Evolutionary conservation across 2,888 invertebrate genomes (phyloP).

Genomic region (Chamaedrilus cognettii): DNA sequence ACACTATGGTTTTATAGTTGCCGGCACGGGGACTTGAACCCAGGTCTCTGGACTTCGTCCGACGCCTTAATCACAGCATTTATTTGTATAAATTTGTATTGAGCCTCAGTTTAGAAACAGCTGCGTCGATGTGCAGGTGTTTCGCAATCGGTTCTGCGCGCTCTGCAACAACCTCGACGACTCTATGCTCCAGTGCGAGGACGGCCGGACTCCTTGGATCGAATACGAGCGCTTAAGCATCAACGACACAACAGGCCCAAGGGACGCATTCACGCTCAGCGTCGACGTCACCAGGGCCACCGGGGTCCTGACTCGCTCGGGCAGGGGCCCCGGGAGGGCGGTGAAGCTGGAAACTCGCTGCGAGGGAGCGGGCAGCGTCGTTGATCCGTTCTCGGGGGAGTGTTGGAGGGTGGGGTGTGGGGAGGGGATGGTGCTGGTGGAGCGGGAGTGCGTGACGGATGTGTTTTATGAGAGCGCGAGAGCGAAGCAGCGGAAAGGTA

Average conservation of each 20-base stretch:
- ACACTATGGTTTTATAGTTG: too few species aligned
- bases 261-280: neutral
- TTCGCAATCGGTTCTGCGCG: constrained; percentile 26
- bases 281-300: neutral
- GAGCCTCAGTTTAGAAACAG: too few species aligned
- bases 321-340: neutral
- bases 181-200: constrained; percentile 9
- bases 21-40: too few species aligned
- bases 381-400: constrained; percentile 16
- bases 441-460: constrained; percentile 12
- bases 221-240: constrained; percentile 3
- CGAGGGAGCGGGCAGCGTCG: constrained; percentile 2
- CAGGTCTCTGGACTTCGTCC: too few species aligned
- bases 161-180: constrained; percentile 19
- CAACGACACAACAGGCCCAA: too few species aligned
- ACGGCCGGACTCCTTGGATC: constrained; percentile 9
- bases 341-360: constrained; percentile 11
- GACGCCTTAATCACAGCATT: too few species aligned
- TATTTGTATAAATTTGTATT: too few species aligned
- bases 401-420: constrained; percentile 14
- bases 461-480: neutral
- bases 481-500: too few species aligned
- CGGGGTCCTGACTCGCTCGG: neutral
- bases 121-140: constrained; percentile 6
- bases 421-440: neutral